phyloP scores from a whole-genome alignment of 2,797 vertebrate genomes.

The Pantherophis vulpinus region DNA sequence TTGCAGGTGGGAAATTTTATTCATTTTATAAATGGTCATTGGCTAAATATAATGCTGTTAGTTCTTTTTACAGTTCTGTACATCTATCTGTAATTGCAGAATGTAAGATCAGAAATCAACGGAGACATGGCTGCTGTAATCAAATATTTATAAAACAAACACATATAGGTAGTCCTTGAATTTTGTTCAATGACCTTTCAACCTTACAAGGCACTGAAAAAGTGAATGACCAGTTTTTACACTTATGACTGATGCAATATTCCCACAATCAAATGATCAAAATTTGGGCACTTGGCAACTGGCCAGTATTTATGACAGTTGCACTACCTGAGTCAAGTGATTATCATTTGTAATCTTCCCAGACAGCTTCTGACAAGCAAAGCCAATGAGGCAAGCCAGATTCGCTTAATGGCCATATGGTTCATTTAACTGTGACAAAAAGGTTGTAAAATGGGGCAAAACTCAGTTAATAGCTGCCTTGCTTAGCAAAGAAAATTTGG shows the following conservation, averaged over 20 bases:
- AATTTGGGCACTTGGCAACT: neutral
- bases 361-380: neutral
- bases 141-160: slow-evolving; percentile 14
- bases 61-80: neutral
- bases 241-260: neutral
- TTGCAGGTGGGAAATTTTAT: neutral
- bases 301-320: neutral
- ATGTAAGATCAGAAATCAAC: neutral
- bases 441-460: neutral
- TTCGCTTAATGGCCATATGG: neutral
- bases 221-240: neutral
- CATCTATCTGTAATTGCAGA: neutral
- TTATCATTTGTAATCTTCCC: neutral
- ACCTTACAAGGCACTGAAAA: neutral
- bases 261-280: neutral
- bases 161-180: neutral
- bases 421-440: neutral
- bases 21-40: neutral
- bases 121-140: neutral
- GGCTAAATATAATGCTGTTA: neutral
- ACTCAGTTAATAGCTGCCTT: neutral
- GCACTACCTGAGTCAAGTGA: neutral
- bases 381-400: neutral
- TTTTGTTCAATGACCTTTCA: neutral
- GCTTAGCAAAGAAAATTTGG: neutral